Base-by-base conservation (phyloP, 2,888 invertebrate genomes). In the Tenthredo scrophulariae region DNA sequence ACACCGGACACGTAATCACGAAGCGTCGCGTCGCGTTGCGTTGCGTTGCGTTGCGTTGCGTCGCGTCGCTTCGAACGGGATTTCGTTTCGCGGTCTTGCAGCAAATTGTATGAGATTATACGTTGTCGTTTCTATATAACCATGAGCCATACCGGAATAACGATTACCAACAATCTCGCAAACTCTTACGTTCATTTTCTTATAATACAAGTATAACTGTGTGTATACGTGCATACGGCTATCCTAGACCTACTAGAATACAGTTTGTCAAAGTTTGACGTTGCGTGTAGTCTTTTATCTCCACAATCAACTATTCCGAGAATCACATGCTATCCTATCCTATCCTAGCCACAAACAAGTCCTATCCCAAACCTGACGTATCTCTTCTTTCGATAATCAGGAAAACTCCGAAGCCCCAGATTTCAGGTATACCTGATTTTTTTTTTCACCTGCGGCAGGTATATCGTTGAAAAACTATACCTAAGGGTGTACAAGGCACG, bases 1-100 rank as follows among this genome's bases (percentile, higher is more conserved):
- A 90, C 88, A 91, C 91, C 91, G 91, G 91, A 91, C 90, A 91
- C 89, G 90, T 87, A 88, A 86, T 90, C 90, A 88, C 88, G 89
- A 87, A 91, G 89, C 91, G 91, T 90, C 91, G 88, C 89, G 54
- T 90, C 90, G 88, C 89, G 33, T 33, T 4, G 4, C 33, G 33
- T 33, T 33, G 33, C 33, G 37, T 37, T 7, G 89, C 91, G 91
- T 33, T 33, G 33, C 33, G 37, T 37, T 7, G 89, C 91, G 91
- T 90, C 91, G 88, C 89, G 54, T 90, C 90, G 88, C 89, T 26
- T 40, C 80, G 86, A 91, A 92, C 91, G 91, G 92, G 89, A 92
- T 89, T 88, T 89, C 84, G 88, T 84, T 86, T 85, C 80, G 80
- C 80, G 65, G 80, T 80, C 80, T 80, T 65, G 80, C 80, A 80